Percentiles rank a stretch among this genome's conserved stretches.
Conservation (phyloP, 2,888 invertebrate species). For the Epinotia demarniana region DNA sequence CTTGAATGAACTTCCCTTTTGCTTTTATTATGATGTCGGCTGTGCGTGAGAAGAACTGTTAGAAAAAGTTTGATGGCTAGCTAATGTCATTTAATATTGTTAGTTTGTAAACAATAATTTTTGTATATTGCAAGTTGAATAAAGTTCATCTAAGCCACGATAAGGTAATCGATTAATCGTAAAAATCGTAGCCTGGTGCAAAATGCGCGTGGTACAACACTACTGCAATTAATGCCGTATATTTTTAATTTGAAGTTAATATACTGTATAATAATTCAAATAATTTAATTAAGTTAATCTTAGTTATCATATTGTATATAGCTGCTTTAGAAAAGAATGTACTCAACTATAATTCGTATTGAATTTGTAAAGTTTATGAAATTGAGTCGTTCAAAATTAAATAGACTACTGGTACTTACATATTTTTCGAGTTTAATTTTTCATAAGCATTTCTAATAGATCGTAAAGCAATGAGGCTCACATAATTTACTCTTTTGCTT, state of each 20-base stretch:
- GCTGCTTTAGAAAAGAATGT: no score
- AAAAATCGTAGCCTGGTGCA: neutral
- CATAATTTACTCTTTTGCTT: neutral
- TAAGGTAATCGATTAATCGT: constrained; percentile 2
- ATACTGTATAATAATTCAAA: no score
- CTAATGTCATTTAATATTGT: constrained; percentile 14
- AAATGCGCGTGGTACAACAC: constrained; percentile 8
- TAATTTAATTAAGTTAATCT: no score
- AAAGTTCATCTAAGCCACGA: neutral
- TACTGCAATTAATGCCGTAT: neutral
- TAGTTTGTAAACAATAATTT: constrained; percentile 15
- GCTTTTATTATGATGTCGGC: constrained; percentile 36
- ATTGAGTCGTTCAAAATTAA: no score
- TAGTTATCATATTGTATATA: no score
- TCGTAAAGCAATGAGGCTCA: neutral
- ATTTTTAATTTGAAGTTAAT: no score
- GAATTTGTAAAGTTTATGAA: no score
- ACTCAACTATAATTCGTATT: no score
- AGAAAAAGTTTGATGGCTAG: constrained; percentile 1
- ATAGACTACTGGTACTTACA: no score
- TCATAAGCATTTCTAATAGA: no score
- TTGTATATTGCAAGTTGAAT: neutral
- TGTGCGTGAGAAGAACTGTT: constrained; percentile 34
- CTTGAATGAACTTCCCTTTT: constrained; percentile 43
- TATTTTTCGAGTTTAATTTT: no score